Evolutionary conservation across 2,113 vertebrate genomes (phyloP).

Genomic region (Chaetodon auriga): DNA sequence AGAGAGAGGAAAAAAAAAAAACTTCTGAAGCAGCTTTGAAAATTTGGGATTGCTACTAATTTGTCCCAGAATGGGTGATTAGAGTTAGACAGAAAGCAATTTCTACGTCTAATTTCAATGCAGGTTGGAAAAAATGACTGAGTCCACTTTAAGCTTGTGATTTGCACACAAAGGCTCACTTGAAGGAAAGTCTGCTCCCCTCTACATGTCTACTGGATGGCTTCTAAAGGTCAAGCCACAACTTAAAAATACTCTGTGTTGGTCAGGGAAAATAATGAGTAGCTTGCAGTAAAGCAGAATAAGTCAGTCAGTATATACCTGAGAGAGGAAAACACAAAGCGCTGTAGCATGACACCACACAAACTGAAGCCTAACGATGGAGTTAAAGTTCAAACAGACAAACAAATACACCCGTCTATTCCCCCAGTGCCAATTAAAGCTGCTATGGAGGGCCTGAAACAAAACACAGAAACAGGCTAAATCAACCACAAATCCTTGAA

Average conservation of each 20-base stretch:
- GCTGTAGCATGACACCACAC: background rate
- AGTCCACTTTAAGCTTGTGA: background rate
- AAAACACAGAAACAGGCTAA: constrained; percentile 22
- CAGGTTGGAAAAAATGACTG: background rate
- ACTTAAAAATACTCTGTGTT: constrained; percentile 1
- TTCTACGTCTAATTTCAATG: background rate
- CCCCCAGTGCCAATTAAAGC: constrained; percentile 33
- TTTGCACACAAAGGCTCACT: constrained; percentile 10
- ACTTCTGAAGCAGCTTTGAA: background rate
- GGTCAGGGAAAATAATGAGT: constrained; percentile 44
- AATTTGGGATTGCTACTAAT: background rate
- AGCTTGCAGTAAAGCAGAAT: constrained; percentile 17
- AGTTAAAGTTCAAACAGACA: background rate
- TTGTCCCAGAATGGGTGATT: background rate
- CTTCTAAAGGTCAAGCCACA: constrained; percentile 2
- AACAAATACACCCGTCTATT: constrained; percentile 20
- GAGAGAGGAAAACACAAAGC: constrained; percentile 27
- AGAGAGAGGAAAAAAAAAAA: too few relatives aligned
- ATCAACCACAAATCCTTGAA: constrained; percentile 18
- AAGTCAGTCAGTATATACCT: background rate
- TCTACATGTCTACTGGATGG: background rate
- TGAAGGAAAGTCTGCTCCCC: background rate
- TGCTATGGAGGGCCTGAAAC: constrained; percentile 6
- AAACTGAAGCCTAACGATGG: background rate
- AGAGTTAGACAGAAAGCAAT: background rate